Percentiles rank a stretch among this genome's conserved stretches.
Conservation (phyloP, 2,113 vertebrate genomes). For the Poeciliopsis occidentalis region DNA sequence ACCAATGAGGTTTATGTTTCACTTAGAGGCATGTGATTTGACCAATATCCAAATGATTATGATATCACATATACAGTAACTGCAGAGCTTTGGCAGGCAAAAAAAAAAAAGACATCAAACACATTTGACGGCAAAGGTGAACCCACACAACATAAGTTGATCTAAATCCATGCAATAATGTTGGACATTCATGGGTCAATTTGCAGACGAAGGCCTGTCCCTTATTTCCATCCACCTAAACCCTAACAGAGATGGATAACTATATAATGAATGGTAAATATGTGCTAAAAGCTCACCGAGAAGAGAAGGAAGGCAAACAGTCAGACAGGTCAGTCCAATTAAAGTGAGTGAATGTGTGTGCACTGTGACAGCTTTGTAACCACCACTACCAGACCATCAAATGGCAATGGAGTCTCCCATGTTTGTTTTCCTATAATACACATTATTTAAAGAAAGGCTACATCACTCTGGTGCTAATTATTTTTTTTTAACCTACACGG, state of each 20-base stretch:
- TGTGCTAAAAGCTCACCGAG: background rate
- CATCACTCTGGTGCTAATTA: background rate
- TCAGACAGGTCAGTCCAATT: background rate
- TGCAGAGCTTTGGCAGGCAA: background rate
- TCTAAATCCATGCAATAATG: background rate
- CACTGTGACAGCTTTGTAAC: background rate
- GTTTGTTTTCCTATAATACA: background rate
- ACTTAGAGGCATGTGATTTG: background rate
- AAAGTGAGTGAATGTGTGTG: background rate
- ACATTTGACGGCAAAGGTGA: background rate
- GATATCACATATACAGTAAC: background rate
- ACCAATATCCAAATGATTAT: background rate
- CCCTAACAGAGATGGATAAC: background rate
- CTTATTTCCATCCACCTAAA: background rate
- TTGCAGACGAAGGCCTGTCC: background rate
- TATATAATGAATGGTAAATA: background rate
- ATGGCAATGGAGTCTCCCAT: background rate
- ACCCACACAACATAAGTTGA: background rate
- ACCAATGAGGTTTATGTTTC: background rate
- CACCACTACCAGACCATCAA: background rate
- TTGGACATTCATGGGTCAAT: background rate
- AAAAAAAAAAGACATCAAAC: no score
- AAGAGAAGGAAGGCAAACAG: background rate
- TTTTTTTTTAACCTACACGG: background rate
- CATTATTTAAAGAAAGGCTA: background rate